Evolutionary conservation across 2,113 vertebrate genomes (phyloP).

Genomic region (Cariama cristata): DNA sequence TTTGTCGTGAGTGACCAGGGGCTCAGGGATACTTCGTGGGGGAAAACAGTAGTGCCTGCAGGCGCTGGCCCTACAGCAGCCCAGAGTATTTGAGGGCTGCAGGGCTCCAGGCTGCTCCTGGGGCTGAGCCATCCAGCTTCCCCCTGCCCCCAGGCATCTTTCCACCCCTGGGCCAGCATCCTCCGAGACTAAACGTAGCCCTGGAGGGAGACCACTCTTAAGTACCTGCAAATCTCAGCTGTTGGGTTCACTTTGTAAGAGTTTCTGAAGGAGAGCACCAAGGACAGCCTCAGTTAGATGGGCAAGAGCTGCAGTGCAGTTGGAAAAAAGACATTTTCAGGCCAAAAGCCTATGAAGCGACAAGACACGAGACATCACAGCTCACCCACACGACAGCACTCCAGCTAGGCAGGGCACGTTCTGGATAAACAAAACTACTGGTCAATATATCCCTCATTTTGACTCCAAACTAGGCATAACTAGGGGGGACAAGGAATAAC

Average conservation of each 20-base stretch:
- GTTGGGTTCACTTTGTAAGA: not conserved
- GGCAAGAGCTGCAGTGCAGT: rapidly evolving
- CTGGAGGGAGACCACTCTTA: not conserved
- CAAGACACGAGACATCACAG: not conserved
- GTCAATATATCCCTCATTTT: not conserved
- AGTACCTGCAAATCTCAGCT: not conserved
- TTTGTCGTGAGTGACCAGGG: no score
- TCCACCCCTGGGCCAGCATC: not conserved
- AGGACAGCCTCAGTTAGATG: not conserved
- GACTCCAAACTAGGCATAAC: not conserved
- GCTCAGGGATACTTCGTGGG: not conserved
- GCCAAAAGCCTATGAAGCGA: not conserved
- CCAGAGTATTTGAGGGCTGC: not conserved
- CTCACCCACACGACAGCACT: not conserved
- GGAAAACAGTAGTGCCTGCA: rapidly evolving
- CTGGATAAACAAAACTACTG: not conserved
- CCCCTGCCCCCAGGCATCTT: not conserved
- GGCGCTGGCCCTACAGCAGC: rapidly evolving
- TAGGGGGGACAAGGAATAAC: not conserved
- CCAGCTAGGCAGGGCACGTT: not conserved
- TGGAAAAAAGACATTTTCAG: not conserved
- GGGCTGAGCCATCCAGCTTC: not conserved
- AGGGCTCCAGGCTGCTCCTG: not conserved
- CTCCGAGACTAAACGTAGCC: not conserved
- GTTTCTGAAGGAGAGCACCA: not conserved